phyloP scores from a whole-genome alignment of 2,113 vertebrate genomes.

The Thunnus maccoyii region DNA sequence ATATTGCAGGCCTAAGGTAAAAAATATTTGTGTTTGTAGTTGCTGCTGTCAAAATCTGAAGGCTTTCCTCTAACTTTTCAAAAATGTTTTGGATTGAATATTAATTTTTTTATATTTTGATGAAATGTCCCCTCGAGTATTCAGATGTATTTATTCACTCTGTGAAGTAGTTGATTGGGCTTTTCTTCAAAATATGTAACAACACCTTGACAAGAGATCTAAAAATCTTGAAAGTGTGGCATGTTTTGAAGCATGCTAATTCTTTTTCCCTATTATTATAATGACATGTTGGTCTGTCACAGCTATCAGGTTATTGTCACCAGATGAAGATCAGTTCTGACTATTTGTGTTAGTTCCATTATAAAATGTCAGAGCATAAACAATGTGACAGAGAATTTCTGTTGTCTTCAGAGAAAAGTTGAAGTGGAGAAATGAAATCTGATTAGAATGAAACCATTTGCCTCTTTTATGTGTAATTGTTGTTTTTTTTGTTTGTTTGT shows the following conservation, averaged over 20 bases:
- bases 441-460: constrained; percentile 58
- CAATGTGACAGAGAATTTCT: constrained; percentile 57
- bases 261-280: constrained; percentile 49
- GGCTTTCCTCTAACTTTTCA: constrained; percentile 36
- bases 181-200: constrained; percentile 47
- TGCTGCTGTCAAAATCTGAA: constrained; percentile 43
- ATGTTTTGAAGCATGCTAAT: constrained; percentile 52
- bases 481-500: constrained; percentile 73
- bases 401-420: constrained; percentile 43
- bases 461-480: constrained; percentile 77
- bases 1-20: constrained; percentile 38
- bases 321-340: constrained; percentile 52
- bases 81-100: constrained; percentile 44
- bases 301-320: constrained; percentile 60
- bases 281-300: constrained; percentile 62
- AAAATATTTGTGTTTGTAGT: constrained; percentile 36
- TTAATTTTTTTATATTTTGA: constrained; percentile 21
- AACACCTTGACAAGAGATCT: constrained; percentile 49
- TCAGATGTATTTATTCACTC: constrained; percentile 52
- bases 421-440: constrained; percentile 47
- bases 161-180: constrained; percentile 54
- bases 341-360: constrained; percentile 57
- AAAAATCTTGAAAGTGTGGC: constrained; percentile 52
- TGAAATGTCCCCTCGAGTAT: constrained; percentile 33
- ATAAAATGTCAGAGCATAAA: constrained; percentile 53